phyloP scores from a whole-genome alignment of 2,113 vertebrate genomes.

The Sakesphorus luctuosus region DNA sequence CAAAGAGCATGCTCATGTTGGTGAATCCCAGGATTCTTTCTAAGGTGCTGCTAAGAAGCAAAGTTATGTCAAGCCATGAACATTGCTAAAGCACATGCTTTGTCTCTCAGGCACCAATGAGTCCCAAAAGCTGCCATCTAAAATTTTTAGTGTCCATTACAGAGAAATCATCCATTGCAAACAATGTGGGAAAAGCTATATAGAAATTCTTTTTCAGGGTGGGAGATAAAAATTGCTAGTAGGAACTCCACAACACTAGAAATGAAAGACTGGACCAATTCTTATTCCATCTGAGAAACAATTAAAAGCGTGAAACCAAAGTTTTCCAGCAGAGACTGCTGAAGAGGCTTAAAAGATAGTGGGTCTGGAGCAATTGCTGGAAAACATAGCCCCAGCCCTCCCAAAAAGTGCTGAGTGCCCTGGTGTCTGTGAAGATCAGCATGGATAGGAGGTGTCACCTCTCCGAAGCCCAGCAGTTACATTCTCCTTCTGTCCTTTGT shows the following conservation, averaged over 20 bases:
- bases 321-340: constrained; percentile 39
- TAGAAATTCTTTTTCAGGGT: neutral
- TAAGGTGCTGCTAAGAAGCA: neutral
- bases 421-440: neutral
- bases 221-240: neutral
- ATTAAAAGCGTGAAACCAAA: constrained; percentile 11
- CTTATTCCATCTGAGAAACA: neutral
- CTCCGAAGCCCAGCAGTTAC: neutral
- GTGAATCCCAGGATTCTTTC: neutral
- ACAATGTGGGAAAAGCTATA: neutral
- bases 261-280: neutral
- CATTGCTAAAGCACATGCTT: neutral
- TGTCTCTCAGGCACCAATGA: neutral
- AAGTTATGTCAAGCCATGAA: neutral
- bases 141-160: neutral
- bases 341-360: neutral
- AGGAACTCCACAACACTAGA: neutral
- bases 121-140: neutral
- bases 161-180: neutral
- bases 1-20: neutral
- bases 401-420: neutral
- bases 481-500: neutral
- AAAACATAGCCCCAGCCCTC: neutral
- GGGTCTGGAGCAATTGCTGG: neutral
- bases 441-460: neutral